Conservation (phyloP, 2,797 vertebrate species). For the Lophius americanus region DNA sequence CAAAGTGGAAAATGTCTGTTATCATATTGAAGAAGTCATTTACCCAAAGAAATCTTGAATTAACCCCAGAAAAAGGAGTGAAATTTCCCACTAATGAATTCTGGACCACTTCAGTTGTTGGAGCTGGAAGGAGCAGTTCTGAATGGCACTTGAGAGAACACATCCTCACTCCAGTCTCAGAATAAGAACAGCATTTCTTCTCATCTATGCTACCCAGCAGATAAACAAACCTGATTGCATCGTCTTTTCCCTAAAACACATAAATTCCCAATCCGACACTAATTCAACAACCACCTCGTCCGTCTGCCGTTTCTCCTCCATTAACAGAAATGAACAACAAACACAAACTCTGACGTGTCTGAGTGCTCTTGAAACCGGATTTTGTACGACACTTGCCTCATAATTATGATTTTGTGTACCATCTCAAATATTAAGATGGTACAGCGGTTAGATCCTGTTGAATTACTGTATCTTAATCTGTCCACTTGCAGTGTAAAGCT, state of each 20-base stretch:
- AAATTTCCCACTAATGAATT: neutral
- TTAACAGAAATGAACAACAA: slow-evolving; percentile 11
- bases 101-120: neutral
- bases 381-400: slow-evolving; percentile 2
- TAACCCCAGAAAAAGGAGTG: neutral
- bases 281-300: slow-evolving; percentile 18
- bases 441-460: slow-evolving; percentile 17
- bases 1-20: too few species aligned
- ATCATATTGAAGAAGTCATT: too few species aligned
- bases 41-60: too few species aligned
- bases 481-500: slow-evolving; percentile 18
- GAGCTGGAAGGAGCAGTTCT: neutral
- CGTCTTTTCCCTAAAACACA: slow-evolving; percentile 37
- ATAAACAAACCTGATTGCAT: slow-evolving; percentile 44
- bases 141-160: slow-evolving; percentile 14
- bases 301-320: slow-evolving; percentile 10
- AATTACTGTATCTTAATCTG: slow-evolving; percentile 35
- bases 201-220: slow-evolving; percentile 34
- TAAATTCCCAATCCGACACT: slow-evolving; percentile 7
- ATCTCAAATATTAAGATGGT: slow-evolving; percentile 21
- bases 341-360: neutral
- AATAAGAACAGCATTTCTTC: slow-evolving; percentile 41
- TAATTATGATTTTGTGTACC: neutral
- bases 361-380: neutral
- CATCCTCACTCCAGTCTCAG: slow-evolving; percentile 25